These are phyloP conservation scores for Suricata suricatta DNA, from an alignment of 2,113 vertebrate species.

Conservation along the genomic window DNA sequence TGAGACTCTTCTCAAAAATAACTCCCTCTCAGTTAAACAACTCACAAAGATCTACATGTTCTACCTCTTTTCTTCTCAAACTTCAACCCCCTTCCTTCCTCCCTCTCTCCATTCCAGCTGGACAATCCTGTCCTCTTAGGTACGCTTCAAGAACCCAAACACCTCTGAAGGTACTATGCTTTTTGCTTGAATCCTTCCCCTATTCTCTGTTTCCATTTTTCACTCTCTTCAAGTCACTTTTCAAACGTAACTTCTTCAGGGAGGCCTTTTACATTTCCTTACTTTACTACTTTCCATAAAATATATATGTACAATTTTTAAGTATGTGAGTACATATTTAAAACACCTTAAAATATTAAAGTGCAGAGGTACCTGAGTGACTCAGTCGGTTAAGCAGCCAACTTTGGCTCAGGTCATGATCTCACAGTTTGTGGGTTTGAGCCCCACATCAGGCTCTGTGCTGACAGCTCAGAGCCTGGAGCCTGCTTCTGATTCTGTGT, in stretches of 20 bases:
- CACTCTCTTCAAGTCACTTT: not conserved
- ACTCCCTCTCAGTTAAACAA: not conserved
- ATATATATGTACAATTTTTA: not conserved
- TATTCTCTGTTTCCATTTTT: not conserved
- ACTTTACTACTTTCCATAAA: not conserved
- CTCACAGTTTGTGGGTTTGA: too few relatives aligned
- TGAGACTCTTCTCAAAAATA: not conserved
- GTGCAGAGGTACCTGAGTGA: too few relatives aligned
- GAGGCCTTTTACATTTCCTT: not conserved
- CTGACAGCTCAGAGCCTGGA: too few relatives aligned
- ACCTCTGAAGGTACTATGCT: not conserved
- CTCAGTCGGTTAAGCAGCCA: too few relatives aligned
- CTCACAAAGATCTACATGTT: not conserved
- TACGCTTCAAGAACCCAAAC: not conserved
- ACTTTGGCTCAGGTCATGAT: too few relatives aligned
- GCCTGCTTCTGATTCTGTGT: too few relatives aligned
- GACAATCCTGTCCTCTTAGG: not conserved
- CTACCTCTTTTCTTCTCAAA: not conserved
- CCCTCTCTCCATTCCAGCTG: not conserved
- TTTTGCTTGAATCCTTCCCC: not conserved
- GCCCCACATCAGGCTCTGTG: too few relatives aligned
- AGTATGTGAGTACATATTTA: not conserved
- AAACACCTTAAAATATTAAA: not conserved
- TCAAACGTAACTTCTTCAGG: not conserved
- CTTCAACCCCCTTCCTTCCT: fast-evolving